phyloP scores from a whole-genome alignment of 2,113 vertebrate species.

The Oryzias curvinotus region DNA sequence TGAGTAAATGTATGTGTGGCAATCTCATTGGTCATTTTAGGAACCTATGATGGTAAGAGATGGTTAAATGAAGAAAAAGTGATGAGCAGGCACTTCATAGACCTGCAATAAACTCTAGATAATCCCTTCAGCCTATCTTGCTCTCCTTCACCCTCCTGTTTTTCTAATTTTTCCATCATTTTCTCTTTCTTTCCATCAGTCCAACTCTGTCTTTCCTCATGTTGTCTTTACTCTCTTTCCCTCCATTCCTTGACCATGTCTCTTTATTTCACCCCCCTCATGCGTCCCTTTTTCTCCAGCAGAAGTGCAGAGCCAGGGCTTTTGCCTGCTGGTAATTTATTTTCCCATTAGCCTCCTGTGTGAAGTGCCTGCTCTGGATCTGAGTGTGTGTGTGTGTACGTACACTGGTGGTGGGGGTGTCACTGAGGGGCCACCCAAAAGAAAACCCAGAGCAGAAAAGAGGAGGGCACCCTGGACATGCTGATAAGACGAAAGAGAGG shows the following conservation, averaged over 20 bases:
- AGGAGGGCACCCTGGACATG: conserved; percentile 71
- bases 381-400: conserved; percentile 55
- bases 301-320: conserved; percentile 75
- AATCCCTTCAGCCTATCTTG: conserved; percentile 64
- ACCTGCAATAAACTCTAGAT: conserved; percentile 59
- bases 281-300: conserved; percentile 46
- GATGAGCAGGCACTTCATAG: conserved; percentile 68
- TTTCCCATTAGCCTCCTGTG: conserved; percentile 77
- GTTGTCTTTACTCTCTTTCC: conserved; percentile 39
- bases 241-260: conserved; percentile 52
- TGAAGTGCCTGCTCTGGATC: conserved; percentile 74
- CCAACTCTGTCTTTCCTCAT: conserved; percentile 51
- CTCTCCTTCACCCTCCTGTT: conserved; percentile 17
- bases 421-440: conserved; percentile 69
- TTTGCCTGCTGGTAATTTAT: conserved; percentile 78
- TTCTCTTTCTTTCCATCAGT: conserved; percentile 15
- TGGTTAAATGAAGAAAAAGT: conserved; percentile 67
- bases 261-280: conserved; percentile 14
- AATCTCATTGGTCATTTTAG: conserved; percentile 62
- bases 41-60: conserved; percentile 53
- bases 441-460: conserved; percentile 66
- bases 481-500: conserved; percentile 59
- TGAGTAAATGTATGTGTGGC: conserved; percentile 19
- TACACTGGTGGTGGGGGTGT: conserved; percentile 17
- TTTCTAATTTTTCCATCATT: conserved; percentile 38